phyloP scores from a whole-genome alignment of 1,140 invertebrate genomes.

The Acyrthosiphon pisum region DNA sequence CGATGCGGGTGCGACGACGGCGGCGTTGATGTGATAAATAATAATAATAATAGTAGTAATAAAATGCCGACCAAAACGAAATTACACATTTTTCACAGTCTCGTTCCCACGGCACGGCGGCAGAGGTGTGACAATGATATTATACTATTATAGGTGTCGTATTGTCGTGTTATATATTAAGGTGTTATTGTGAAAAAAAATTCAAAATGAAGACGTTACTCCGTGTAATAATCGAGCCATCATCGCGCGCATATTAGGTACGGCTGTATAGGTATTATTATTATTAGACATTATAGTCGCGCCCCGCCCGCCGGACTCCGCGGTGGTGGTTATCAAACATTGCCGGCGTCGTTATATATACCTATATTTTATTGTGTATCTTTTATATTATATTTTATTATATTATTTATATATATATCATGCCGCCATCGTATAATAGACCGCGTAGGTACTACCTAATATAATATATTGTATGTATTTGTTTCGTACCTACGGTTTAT shows the following conservation, averaged over 20 bases:
- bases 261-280: background rate
- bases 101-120: conserved; percentile 18
- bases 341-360: background rate
- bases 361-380: background rate
- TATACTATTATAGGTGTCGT: background rate
- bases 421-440: background rate
- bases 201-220: conserved; percentile 30
- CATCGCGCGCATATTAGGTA: conserved; percentile 41
- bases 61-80: conserved; percentile 46
- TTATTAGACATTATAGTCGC: background rate
- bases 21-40: conserved; percentile 8
- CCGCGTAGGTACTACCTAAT: background rate
- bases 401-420: background rate
- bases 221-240: conserved; percentile 55
- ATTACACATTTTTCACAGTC: conserved; percentile 26
- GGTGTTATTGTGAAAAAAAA: background rate
- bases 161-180: background rate
- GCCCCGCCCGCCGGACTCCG: background rate
- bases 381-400: conserved; percentile 11
- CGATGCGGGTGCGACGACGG: conserved; percentile 20
- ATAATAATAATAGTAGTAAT: background rate
- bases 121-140: conserved; percentile 24
- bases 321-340: background rate
- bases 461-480: background rate
- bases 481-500: conserved; percentile 33